Base-by-base conservation (phyloP, 1,140 invertebrate genomes). In the Bombus impatiens region DNA sequence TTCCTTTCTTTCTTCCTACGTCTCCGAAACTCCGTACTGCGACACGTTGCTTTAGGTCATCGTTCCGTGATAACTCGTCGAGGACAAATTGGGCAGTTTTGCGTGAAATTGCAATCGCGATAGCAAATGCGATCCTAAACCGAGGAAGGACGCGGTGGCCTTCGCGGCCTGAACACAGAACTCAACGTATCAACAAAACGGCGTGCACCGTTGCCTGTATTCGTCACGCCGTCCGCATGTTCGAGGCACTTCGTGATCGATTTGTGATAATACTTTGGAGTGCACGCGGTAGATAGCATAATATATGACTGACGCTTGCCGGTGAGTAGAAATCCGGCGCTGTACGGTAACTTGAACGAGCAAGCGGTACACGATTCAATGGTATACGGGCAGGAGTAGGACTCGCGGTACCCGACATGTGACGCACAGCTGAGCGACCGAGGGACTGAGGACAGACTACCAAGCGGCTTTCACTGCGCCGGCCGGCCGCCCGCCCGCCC, bases 391-490 rank as follows among this genome's bases (percentile, higher is more conserved):
- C 78, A 79, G 53, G 81, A 90, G 80, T 84, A 67, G n/a, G 82
- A 65, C 71, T 84, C 89, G 87, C 89, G 87, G 40, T 79, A 82
- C 40, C 90, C 89, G 91, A 93, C 94, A 94, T 92, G 91, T 94
- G 93, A 94, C 91, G 93, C 94, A 94, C 93, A 95, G 94, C 94
- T 94, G 94, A 94, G 92, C 93, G 92, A 94, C 92, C 93, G 91
- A 93, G 90, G 92, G 91, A 94, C 94, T 95, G 94, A 93, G 75
- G 90, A 87, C 75, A 85, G 86, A 89, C 87, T 78, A 87, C 65
- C 62, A 88, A 87, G 87, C 90, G 87, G 91, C 89, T 93, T 93
- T 93, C 92, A 92, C 92, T 91, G 91, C 93, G 90, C 91, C 91
- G 92, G 90, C 91, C 91, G 93, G 92, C 92, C 91, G 89, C 82